phyloP scores from a whole-genome alignment of 2,113 vertebrate genomes.

The Pavo muticus region DNA sequence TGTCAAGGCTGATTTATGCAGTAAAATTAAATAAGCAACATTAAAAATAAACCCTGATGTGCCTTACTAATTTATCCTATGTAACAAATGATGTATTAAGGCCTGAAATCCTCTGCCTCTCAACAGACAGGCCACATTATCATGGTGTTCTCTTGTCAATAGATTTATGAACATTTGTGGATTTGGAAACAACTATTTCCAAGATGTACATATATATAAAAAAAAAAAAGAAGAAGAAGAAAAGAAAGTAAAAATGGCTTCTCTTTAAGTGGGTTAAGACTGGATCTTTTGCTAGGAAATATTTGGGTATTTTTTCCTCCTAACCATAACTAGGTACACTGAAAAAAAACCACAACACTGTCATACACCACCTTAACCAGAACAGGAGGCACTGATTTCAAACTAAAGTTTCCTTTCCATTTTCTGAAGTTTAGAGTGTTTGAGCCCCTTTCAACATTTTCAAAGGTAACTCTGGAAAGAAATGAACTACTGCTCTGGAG shows the following conservation, averaged over 20 bases:
- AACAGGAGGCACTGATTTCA: background rate
- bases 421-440: background rate
- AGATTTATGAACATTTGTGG: background rate
- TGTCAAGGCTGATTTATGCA: background rate
- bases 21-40: background rate
- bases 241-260: background rate
- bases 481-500: background rate
- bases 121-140: background rate
- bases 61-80: background rate
- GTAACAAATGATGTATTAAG: background rate
- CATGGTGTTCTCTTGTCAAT: background rate
- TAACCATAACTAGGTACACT: background rate
- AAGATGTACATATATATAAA: background rate
- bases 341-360: background rate
- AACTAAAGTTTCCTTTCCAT: background rate
- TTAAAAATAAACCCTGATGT: background rate
- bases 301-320: background rate
- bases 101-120: background rate
- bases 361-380: background rate
- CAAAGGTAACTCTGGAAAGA: background rate
- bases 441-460: background rate
- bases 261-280: background rate
- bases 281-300: background rate
- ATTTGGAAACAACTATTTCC: background rate
- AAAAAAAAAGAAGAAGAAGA: too few species aligned